Base-by-base conservation (phyloP, 1,140 invertebrate species). In the Lethrus apterus region DNA sequence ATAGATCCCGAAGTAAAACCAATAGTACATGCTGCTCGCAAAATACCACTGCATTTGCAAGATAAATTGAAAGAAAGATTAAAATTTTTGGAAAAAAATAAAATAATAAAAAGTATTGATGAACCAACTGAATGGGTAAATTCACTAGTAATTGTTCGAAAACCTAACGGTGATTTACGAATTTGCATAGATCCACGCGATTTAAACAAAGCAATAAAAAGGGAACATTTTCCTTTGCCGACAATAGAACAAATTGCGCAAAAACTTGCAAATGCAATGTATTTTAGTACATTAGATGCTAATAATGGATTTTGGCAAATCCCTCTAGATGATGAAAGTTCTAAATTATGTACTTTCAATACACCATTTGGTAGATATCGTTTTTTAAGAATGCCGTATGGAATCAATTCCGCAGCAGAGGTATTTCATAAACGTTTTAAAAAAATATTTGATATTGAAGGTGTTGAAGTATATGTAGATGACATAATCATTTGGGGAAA, bases 131-230 rank as follows among this genome's bases (percentile, higher is more conserved):
- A 69, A 29, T 73, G 68, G 66, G 67, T 72, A 0, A 66, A 64
- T 50, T 57, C 57, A 14, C 51, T 69, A 21, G 64, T 68, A 1
- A 50, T 69, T 8, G 63, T 70, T 35, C 72, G 70, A 60, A 69
- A 70, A 57, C 45, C 49, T 19, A 64, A 70, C 50, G 62, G 60
- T 31, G 52, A 64, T 17, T 24, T 73, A 3, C 48, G 71, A 36
- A 57, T 76, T 17, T 73, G 70, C 50, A 43, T 76, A 18, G 70
- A 75, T 57, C 71, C 71, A 4, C 56, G 48, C 30, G 60, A 70
- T 26, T 51, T 75, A 26, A 75, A 75, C 55, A 64, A 61, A 52
- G 55, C 52, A 9, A 63, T 74, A 9, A 60, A 57, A 43, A 33
- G 67, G 8, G 58, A 60, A 48, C 56, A 62, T 52, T 64, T 63